Evolutionary conservation across 1,140 invertebrate species (phyloP).

Genomic region (Geopemphigus sp.): DNA sequence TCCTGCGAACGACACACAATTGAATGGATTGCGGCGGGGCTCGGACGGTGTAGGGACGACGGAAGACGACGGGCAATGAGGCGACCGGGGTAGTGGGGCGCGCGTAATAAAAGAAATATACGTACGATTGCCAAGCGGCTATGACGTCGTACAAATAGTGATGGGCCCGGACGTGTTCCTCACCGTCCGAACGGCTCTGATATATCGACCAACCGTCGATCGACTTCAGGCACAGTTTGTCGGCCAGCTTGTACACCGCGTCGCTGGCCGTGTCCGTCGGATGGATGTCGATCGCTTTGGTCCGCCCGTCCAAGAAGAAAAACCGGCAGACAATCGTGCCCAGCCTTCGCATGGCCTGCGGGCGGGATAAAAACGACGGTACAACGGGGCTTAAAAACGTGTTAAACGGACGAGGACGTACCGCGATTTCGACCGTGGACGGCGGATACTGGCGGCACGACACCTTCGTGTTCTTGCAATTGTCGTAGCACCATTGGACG

Average conservation of each 20-base stretch:
- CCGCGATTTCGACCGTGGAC: slow-evolving; percentile 88
- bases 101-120: slow-evolving; percentile 50
- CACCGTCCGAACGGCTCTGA: slow-evolving; percentile 76
- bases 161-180: slow-evolving; percentile 89
- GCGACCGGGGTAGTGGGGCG: too few species aligned
- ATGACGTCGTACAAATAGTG: slow-evolving; percentile 93
- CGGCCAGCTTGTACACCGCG: slow-evolving; percentile 82
- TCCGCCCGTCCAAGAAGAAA: slow-evolving; percentile 92
- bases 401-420: slow-evolving; percentile 58
- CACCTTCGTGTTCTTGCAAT: slow-evolving; percentile 82
- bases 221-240: slow-evolving; percentile 79
- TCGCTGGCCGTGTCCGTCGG: slow-evolving; percentile 90
- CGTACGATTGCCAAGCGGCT: slow-evolving; percentile 87
- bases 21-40: too few species aligned
- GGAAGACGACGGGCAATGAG: too few species aligned
- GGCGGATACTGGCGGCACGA: slow-evolving; percentile 80
- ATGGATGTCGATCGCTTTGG: slow-evolving; percentile 92
- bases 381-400: too few species aligned
- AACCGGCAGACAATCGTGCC: slow-evolving; percentile 92
- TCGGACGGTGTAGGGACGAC: too few species aligned
- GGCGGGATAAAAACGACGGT: too few species aligned
- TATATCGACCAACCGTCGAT: slow-evolving; percentile 94
- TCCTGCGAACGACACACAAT: slow-evolving; percentile 55
- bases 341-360: slow-evolving; percentile 80
- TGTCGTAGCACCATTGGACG: slow-evolving; percentile 91